phyloP scores from a whole-genome alignment of 2,888 invertebrate genomes.

The Lottia scabra region DNA sequence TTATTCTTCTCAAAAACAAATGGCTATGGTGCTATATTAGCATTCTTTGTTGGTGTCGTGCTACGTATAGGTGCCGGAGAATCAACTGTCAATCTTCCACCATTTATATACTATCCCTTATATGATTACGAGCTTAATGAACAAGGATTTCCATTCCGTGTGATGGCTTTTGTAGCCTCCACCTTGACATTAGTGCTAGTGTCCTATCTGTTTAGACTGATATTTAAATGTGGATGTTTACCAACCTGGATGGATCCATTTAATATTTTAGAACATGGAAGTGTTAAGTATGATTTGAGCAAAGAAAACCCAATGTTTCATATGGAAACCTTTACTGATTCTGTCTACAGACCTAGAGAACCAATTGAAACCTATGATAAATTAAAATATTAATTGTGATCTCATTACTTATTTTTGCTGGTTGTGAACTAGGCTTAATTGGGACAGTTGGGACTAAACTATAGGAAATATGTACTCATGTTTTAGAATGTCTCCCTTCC shows the following conservation, averaged over 20 bases:
- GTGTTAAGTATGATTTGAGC: neutral
- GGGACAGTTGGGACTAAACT: no score
- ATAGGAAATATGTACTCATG: no score
- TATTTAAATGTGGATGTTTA: slow-evolving; percentile 12
- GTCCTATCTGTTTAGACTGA: slow-evolving; percentile 70
- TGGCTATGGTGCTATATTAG: slow-evolving; percentile 44
- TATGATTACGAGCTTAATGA: slow-evolving; percentile 73
- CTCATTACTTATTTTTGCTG: no score
- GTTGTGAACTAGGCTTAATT: no score
- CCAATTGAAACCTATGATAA: no score
- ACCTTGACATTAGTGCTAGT: slow-evolving; percentile 83
- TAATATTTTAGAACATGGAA: slow-evolving; percentile 2
- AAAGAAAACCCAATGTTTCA: neutral
- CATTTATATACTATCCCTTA: slow-evolving; percentile 85
- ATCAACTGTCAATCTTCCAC: slow-evolving; percentile 82
- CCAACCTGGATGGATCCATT: neutral
- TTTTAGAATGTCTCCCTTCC: no score
- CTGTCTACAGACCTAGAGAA: neutral
- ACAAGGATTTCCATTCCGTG: slow-evolving; percentile 94
- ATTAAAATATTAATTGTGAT: no score
- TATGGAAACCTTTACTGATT: neutral
- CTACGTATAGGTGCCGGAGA: slow-evolving; percentile 87
- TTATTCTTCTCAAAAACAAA: slow-evolving; percentile 39
- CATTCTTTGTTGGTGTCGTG: slow-evolving; percentile 80
- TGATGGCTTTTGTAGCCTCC: slow-evolving; percentile 90